These are phyloP conservation scores for Lathamus discolor DNA, from an alignment of 2,113 vertebrate genomes.

Conservation along the genomic window DNA sequence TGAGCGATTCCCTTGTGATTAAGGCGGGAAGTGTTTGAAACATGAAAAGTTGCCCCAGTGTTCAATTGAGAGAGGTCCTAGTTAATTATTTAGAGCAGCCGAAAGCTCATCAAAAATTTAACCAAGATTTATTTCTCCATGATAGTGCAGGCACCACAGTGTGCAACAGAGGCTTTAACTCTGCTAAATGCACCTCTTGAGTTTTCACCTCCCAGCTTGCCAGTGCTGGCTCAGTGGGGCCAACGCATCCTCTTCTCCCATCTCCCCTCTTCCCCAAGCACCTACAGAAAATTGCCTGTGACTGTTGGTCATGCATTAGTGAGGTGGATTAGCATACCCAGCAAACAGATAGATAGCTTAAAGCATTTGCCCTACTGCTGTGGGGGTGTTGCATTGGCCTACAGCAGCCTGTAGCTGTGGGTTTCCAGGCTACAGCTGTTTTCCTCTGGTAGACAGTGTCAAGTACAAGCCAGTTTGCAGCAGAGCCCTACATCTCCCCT, in stretches of 20 bases:
- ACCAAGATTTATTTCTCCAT: slow-evolving; percentile 19
- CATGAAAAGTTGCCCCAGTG: slow-evolving; percentile 20
- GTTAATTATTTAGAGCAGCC: slow-evolving; percentile 60
- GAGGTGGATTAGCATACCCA: neutral
- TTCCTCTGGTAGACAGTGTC: accelerated
- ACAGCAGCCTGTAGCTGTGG: neutral
- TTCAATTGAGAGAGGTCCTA: slow-evolving; percentile 16
- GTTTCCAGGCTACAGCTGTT: neutral
- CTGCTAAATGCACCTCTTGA: neutral
- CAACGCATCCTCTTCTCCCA: neutral
- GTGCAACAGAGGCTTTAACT: slow-evolving; percentile 19
- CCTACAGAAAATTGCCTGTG: neutral
- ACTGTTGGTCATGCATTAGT: neutral
- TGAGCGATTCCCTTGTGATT: neutral
- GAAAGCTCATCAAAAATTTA: slow-evolving; percentile 68
- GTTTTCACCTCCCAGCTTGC: neutral
- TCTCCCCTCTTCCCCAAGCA: neutral
- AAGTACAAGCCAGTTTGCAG: neutral
- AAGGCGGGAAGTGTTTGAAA: neutral
- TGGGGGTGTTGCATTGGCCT: neutral
- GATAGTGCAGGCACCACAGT: neutral
- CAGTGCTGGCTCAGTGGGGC: neutral
- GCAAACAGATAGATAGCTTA: neutral
- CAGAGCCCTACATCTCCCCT: neutral
- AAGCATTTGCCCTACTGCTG: neutral